Conservation (phyloP, 2,797 vertebrate species). For the Enoplosus armatus region DNA sequence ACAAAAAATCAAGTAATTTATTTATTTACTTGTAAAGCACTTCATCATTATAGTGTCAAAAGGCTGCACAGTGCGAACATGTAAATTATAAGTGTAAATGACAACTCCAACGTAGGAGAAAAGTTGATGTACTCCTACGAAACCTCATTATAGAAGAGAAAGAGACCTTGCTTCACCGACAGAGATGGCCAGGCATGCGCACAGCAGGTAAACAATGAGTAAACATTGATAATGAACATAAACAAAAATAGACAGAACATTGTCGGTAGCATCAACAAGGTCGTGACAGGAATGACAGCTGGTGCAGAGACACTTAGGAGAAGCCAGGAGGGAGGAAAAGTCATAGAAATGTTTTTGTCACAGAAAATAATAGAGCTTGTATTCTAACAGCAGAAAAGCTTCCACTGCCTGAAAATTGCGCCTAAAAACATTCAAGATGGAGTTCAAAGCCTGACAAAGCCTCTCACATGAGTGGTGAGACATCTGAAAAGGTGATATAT, state of each 20-base stretch:
- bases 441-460: slow-evolving; percentile 27
- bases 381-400: not conserved
- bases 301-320: not conserved
- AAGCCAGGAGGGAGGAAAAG: not conserved
- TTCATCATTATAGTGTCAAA: slow-evolving; percentile 27
- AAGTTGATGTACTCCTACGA: slow-evolving; percentile 2
- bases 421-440: slow-evolving; percentile 17
- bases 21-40: slow-evolving; percentile 4
- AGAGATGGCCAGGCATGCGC: not conserved
- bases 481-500: slow-evolving; percentile 1
- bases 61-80: slow-evolving; percentile 9
- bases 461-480: not conserved
- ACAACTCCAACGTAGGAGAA: slow-evolving; percentile 23
- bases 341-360: not conserved
- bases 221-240: slow-evolving; percentile 19
- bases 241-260: slow-evolving; percentile 8
- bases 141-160: slow-evolving; percentile 13
- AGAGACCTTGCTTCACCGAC: slow-evolving; percentile 25
- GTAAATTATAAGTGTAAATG: slow-evolving; percentile 21
- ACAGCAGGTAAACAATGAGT: slow-evolving; percentile 10
- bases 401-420: not conserved
- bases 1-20: slow-evolving; percentile 6
- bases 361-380: not conserved
- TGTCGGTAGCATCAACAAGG: not conserved
- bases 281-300: not conserved